Conservation (phyloP, 2,113 vertebrate genomes). For the Pluvianellus socialis region DNA sequence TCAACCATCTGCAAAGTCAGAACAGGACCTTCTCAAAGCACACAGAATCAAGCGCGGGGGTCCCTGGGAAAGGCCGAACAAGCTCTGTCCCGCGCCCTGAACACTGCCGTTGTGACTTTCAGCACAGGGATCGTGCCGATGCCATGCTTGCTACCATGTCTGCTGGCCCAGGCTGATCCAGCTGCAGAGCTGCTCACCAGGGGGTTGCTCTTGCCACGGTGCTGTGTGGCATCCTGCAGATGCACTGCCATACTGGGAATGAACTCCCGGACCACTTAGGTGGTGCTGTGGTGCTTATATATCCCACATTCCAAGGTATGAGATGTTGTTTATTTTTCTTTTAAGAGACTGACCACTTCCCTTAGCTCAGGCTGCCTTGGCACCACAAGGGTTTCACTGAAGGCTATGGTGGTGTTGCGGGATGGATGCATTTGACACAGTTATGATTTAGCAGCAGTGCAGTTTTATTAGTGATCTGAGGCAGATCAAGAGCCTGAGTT, state of each 20-base stretch:
- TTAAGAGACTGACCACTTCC: neutral
- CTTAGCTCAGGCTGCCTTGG: neutral
- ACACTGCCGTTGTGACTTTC: neutral
- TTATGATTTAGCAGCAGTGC: too few relatives aligned
- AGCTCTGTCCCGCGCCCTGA: accelerated
- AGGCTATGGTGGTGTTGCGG: neutral
- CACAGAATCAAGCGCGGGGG: neutral
- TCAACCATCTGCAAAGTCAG: neutral
- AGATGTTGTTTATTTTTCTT: neutral
- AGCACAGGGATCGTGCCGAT: accelerated
- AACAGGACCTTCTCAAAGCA: neutral
- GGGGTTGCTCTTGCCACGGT: neutral
- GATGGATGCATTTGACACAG: too few relatives aligned
- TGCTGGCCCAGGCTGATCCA: neutral
- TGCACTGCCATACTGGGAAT: accelerated
- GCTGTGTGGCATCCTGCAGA: neutral
- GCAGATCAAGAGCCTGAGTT: too few relatives aligned
- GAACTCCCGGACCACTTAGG: neutral
- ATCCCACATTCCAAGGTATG: too few relatives aligned
- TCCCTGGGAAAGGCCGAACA: neutral
- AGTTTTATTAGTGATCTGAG: too few relatives aligned
- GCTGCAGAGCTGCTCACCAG: neutral
- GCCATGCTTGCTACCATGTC: neutral
- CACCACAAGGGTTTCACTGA: neutral
- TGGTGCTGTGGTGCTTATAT: too few relatives aligned